These are phyloP conservation scores for Anthopleura xanthogrammica DNA, from an alignment of 92 coral and sea anemone genomes.

Conservation along the genomic window DNA sequence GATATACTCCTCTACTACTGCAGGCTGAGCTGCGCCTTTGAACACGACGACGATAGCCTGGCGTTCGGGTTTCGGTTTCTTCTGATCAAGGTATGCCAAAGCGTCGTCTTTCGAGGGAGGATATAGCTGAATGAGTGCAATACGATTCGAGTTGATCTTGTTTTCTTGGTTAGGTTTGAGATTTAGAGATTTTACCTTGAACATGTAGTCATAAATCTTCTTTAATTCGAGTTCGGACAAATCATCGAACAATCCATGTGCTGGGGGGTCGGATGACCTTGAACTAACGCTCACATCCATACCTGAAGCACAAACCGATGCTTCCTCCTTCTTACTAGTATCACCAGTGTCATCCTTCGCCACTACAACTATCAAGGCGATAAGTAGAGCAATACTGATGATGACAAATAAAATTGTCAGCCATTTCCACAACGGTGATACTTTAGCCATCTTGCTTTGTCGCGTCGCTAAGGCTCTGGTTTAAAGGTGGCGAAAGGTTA, in stretches of 20 bases:
- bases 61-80: conserved; percentile 43
- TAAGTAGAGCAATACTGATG: conserved; percentile 18
- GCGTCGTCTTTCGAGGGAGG: conserved; percentile 58
- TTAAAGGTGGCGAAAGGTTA: too few species aligned
- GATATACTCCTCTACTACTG: conserved; percentile 56
- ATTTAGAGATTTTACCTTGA: conserved; percentile 35
- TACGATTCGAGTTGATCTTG: conserved; percentile 44
- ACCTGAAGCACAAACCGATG: not conserved
- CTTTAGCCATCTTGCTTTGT: not conserved
- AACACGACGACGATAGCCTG: conserved; percentile 60
- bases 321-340: not conserved
- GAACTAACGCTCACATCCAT: not conserved
- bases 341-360: not conserved
- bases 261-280: not conserved
- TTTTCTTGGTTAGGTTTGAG: conserved; percentile 38
- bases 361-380: conserved; percentile 27
- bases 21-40: conserved; percentile 47
- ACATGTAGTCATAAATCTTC: conserved; percentile 54
- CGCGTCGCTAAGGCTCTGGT: too few species aligned
- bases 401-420: conserved; percentile 1
- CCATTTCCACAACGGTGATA: conserved; percentile 10
- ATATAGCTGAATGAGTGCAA: conserved; percentile 49
- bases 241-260: conserved; percentile 58
- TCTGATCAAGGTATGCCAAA: conserved; percentile 44
- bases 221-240: conserved; percentile 38